These are phyloP conservation scores for Ganaspis sp. DNA, from an alignment of 1,140 invertebrate genomes.

Conservation along the genomic window DNA sequence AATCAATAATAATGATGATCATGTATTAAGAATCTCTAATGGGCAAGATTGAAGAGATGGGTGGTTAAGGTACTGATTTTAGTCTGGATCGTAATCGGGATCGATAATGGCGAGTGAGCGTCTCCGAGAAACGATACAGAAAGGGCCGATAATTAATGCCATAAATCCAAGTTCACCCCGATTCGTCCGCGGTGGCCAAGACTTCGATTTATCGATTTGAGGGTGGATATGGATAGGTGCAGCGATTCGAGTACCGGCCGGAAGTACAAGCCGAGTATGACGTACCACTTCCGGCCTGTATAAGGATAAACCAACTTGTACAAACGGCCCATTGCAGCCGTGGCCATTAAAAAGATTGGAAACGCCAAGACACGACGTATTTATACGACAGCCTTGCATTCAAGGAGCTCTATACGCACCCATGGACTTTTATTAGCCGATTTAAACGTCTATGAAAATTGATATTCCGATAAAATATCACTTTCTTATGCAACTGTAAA, in stretches of 20 bases:
- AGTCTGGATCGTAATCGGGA: conserved; percentile 20
- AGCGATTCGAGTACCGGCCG: conserved; percentile 58
- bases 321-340: conserved; percentile 48
- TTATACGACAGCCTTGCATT: conserved; percentile 57
- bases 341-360: conserved; percentile 58
- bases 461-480: conserved; percentile 18
- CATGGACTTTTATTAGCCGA: conserved; percentile 7
- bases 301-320: conserved; percentile 53
- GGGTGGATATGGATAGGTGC: conserved; percentile 55
- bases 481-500: background rate
- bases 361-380: conserved; percentile 55
- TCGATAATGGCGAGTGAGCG: conserved; percentile 15
- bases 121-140: conserved; percentile 10
- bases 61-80: background rate
- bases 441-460: conserved; percentile 7
- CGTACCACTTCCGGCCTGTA: conserved; percentile 62
- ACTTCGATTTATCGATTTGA: conserved; percentile 65
- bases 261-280: conserved; percentile 62
- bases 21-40: background rate
- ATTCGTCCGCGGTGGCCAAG: conserved; percentile 45
- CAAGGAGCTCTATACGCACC: conserved; percentile 48
- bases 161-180: conserved; percentile 55
- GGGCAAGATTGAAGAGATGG: background rate
- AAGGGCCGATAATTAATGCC: conserved; percentile 55
- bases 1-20: background rate